Base-by-base conservation (phyloP, 2,888 invertebrate species). In the Neoscelio sp. region DNA sequence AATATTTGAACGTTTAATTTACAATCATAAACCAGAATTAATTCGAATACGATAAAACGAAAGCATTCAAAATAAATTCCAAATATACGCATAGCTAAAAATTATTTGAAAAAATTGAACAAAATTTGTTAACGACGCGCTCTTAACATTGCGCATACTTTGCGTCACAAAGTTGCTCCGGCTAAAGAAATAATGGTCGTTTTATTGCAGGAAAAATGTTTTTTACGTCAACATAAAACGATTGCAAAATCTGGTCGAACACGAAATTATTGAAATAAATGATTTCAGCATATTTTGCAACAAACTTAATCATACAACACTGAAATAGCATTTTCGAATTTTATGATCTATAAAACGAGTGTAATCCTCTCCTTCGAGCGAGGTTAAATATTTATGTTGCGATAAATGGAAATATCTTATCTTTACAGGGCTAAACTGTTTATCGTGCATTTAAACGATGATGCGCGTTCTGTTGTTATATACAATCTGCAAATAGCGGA, bases 321-420 rank as follows among this genome's bases (percentile, higher is more conserved):
- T 60, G 40, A 50, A 70, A 30, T 48, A 52, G 23, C 52, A 8
- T 52, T 62, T 71, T 62, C 52, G 33, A 12, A 42, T 60, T 71
- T 71, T 62, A 71, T 44, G 60, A 71, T 52, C 71, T 62, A 52
- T 71, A 71, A 71, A 71, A 62, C 23, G 17, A 15, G 44, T 15
- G 71, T 60, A 70, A 60, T 70, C 50, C 50, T 50, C 38, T 5
- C 17, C n/a, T n/a, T n/a, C 40, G 30, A 28, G 52, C 71, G 62
- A 71, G 71, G 60, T 62, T 62, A 52, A 71, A 71, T 71, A 71
- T 71, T 71, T 71, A 71, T 52, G 71, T 13, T 20, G 35, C 50
- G 62, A 71, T 71, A 62, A 71, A 71, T 40, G 40, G 15, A 13
- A 33, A 44, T 62, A 60, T 71, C 62, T 71, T 71, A 71, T 71